Conservation (phyloP, 2,797 vertebrate species). For the Schizopygopsis malacanthus region DNA sequence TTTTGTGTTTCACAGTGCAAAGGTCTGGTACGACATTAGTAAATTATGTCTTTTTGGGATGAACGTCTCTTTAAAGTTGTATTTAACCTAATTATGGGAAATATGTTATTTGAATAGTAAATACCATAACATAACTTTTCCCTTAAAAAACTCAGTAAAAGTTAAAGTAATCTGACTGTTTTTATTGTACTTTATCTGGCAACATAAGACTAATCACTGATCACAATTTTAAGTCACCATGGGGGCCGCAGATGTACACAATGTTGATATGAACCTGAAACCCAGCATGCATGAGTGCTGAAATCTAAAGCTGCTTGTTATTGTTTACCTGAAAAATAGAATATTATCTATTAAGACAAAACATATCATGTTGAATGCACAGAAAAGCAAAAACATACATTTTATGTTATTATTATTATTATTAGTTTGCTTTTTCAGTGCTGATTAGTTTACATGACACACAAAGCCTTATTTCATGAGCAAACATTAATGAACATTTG, state of each 20-base stretch:
- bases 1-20: background rate
- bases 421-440: background rate
- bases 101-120: background rate
- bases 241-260: background rate
- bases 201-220: background rate
- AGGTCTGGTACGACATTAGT: background rate
- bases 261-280: background rate
- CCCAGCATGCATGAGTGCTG: background rate
- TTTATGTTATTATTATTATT: slow-evolving; percentile 1
- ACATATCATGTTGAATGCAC: background rate
- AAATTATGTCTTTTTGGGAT: background rate
- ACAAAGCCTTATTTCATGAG: background rate
- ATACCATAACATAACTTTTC: background rate
- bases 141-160: background rate
- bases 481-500: background rate
- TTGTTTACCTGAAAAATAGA: background rate
- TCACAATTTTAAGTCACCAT: background rate
- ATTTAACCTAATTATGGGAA: background rate
- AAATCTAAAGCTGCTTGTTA: background rate
- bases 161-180: too few relatives aligned
- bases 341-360: background rate
- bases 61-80: background rate
- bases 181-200: background rate
- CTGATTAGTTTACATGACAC: background rate
- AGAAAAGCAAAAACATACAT: background rate